Conservation (phyloP, 2,888 invertebrate genomes). For the Plutella xylostella region DNA sequence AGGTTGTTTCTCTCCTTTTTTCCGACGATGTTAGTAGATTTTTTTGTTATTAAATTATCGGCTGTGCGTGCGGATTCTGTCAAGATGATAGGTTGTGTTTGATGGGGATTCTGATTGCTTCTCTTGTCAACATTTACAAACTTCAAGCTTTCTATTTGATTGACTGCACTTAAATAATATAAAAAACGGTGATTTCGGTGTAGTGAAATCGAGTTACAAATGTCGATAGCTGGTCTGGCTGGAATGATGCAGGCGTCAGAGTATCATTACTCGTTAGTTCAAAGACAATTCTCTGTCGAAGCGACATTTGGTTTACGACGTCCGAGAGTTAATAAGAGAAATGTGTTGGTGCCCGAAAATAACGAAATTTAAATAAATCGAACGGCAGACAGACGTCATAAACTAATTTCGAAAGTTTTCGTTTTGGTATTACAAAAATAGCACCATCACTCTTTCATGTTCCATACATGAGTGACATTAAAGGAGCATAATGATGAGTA, state of each 20-base stretch:
- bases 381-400: constrained; percentile 69
- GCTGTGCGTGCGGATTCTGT: constrained; percentile 64
- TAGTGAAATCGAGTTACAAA: constrained; percentile 2
- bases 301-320: constrained; percentile 42
- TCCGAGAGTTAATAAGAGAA: constrained; percentile 53
- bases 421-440: constrained; percentile 65
- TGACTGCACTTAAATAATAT: constrained; percentile 45
- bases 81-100: constrained; percentile 66
- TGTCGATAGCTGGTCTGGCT: constrained; percentile 1
- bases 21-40: constrained; percentile 28
- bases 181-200: constrained; percentile 14
- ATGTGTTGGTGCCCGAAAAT: constrained; percentile 51
- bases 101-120: constrained; percentile 66
- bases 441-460: constrained; percentile 67
- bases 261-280: constrained; percentile 39
- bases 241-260: constrained; percentile 1
- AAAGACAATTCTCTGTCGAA: constrained; percentile 59
- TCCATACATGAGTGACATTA: constrained; percentile 57
- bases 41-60: constrained; percentile 68
- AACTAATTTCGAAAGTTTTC: constrained; percentile 69
- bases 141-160: constrained; percentile 65
- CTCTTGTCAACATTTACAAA: constrained; percentile 61
- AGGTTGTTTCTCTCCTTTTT: constrained; percentile 39
- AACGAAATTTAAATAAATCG: constrained; percentile 70
- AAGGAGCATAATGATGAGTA: constrained; percentile 35